Evolutionary conservation across 2,797 vertebrate genomes (phyloP), one percentile per base, ranked within the genome.

Genomic region (Acipenser transmontanus): DNA sequence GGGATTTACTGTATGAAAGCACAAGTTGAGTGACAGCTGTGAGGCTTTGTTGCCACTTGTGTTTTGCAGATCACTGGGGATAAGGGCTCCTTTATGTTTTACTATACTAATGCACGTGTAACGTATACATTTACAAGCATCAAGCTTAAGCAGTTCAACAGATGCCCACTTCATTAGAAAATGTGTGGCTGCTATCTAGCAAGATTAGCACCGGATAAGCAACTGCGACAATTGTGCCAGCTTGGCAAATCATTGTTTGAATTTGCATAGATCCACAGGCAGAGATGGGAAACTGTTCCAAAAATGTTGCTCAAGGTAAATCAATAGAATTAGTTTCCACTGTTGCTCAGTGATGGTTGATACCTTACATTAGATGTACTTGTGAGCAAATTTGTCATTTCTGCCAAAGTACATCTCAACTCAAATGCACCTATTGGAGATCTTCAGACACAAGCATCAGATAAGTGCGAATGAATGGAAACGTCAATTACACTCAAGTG

Each of bases 251-350:
- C 1, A 34, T 6, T 20, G 34, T 34, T 34, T 34, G 34, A 34
- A 34, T 34, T 10, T 8, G 14, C 17, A 61, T 9, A 61, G 17
- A 34, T 61, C 47, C 1, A 61, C 47, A 17, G 17, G n/a, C 8
- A 60, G 14, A 17, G 14, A 11, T 6, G 7, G 17, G 60, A 17
- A 17, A 8, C 47, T 13, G 59, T 4, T 61, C 34, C 20, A 34
- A 8, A 61, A 7, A 61, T 10, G 6, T 11, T 57, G 12, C 54
- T 57, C 14, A n/a, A 61, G 47, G 8, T 61, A 61, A 34, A 61
- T 61, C 60, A 61, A 61, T 61, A 34, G 47, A 17, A 61, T 61
- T 61, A 8, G 17, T 61, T 61, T 61, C 8, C 60, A 61, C 47
- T 61, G 60, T 17, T 17, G 17, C 47, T 20, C 59, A 14, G 11